These are phyloP conservation scores for Gobius niger DNA, from an alignment of 2,113 vertebrate genomes.

Conservation along the genomic window DNA sequence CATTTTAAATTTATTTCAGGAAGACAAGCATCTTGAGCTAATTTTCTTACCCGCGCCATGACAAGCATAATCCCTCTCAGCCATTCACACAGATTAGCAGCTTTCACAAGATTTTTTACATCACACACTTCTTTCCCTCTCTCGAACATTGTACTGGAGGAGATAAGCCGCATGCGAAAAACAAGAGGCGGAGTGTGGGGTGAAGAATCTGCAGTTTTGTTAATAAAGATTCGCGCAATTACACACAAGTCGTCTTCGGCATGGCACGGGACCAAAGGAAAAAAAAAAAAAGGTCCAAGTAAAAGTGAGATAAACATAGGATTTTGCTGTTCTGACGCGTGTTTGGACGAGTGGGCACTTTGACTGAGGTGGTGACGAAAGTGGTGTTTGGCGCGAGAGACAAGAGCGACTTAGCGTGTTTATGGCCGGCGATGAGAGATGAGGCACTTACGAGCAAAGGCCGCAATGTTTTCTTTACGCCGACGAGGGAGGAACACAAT, in stretches of 20 bases:
- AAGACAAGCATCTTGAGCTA: conserved; percentile 37
- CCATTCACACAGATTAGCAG: conserved; percentile 65
- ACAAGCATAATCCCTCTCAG: conserved; percentile 68
- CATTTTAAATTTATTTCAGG: conserved; percentile 12
- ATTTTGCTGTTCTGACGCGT: conserved; percentile 14
- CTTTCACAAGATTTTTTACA: conserved; percentile 62
- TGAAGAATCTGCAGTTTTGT: conserved; percentile 3
- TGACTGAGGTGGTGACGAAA: conserved; percentile 30
- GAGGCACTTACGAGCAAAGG: conserved; percentile 29
- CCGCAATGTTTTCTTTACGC: conserved; percentile 29
- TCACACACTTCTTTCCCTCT: conserved; percentile 46
- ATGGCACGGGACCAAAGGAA: conserved; percentile 39
- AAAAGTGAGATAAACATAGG: conserved; percentile 43
- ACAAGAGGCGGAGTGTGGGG: conserved; percentile 19
- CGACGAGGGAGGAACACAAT: background rate
- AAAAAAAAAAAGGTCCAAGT: conserved; percentile 11
- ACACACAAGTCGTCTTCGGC: conserved; percentile 6
- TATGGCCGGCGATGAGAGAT: conserved; percentile 42
- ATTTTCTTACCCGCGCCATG: conserved; percentile 24
- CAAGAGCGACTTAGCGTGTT: conserved; percentile 31
- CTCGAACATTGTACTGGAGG: conserved; percentile 50
- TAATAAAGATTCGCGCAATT: conserved; percentile 12
- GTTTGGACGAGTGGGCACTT: conserved; percentile 30
- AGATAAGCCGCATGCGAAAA: conserved; percentile 56
- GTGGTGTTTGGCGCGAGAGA: conserved; percentile 17